A percentile compares a stretch with the other conserved stretches of the same genome.
phyloP scores from a whole-genome alignment of 2,797 vertebrate genomes.

The Liparis tanakae region DNA sequence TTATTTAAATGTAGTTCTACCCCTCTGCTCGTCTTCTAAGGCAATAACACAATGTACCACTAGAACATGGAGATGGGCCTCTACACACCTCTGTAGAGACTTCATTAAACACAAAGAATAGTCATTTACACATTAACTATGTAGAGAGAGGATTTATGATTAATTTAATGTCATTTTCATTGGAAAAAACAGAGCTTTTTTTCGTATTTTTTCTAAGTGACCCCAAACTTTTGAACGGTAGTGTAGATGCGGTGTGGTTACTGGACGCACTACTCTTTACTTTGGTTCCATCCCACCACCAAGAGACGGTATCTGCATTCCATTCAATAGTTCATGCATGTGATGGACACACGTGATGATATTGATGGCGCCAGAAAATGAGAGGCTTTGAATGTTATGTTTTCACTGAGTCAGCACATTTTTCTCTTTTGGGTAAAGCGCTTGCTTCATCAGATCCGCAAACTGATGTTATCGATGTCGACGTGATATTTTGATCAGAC shows the following conservation, averaged over 20 bases:
- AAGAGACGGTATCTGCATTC: constrained; percentile 22
- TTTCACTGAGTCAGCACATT: constrained; percentile 60
- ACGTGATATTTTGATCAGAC: constrained; percentile 48
- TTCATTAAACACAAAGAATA: too few relatives aligned
- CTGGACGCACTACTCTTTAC: neutral
- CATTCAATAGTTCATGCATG: constrained; percentile 23
- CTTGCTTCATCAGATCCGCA: constrained; percentile 44
- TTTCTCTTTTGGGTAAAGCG: constrained; percentile 23
- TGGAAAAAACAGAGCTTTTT: too few relatives aligned
- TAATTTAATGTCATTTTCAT: too few relatives aligned
- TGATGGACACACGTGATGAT: constrained; percentile 22
- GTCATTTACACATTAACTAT: too few relatives aligned
- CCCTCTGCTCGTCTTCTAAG: too few relatives aligned
- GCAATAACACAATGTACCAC: too few relatives aligned
- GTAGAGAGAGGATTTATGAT: too few relatives aligned
- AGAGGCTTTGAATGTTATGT: constrained; percentile 35
- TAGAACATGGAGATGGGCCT: too few relatives aligned
- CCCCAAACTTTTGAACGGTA: too few relatives aligned
- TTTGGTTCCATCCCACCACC: neutral
- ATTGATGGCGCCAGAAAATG: constrained; percentile 35
- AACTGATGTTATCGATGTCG: constrained; percentile 58
- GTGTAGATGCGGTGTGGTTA: neutral
- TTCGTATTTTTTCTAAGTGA: too few relatives aligned
- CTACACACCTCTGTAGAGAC: too few relatives aligned
- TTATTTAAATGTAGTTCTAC: too few relatives aligned